These are phyloP conservation scores for Apotomis betuletana DNA, from an alignment of 2,888 invertebrate species.

Conservation along the genomic window DNA sequence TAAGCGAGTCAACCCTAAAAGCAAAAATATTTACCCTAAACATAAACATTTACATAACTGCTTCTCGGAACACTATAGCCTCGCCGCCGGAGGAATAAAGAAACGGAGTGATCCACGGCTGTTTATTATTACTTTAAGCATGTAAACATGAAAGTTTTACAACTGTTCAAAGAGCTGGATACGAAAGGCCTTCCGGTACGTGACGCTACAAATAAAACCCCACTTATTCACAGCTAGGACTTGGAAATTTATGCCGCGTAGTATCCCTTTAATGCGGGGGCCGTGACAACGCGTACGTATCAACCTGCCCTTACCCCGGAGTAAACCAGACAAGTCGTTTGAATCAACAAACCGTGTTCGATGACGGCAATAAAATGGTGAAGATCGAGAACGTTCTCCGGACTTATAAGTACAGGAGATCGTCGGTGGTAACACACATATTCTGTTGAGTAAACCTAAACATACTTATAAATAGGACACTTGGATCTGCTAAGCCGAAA, in stretches of 20 bases:
- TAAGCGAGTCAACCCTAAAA: not conserved
- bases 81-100: conserved; percentile 23
- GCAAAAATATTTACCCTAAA: conserved; percentile 19
- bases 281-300: conserved; percentile 79
- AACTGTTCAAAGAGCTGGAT: conserved; percentile 61
- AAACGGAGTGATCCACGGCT: conserved; percentile 32
- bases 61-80: conserved; percentile 18
- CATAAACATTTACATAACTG: conserved; percentile 32
- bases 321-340: conserved; percentile 63
- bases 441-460: too few species aligned
- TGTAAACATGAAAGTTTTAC: conserved; percentile 59
- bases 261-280: conserved; percentile 76
- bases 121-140: conserved; percentile 45
- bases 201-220: conserved; percentile 80
- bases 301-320: conserved; percentile 52
- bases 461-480: too few species aligned
- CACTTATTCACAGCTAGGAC: conserved; percentile 78
- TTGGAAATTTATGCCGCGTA: conserved; percentile 78
- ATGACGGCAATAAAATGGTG: conserved; percentile 36
- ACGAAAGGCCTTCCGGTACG: conserved; percentile 63
- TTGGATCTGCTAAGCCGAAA: too few species aligned
- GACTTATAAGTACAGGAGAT: not conserved
- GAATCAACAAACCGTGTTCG: conserved; percentile 55
- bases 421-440: too few species aligned
- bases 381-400: conserved; percentile 18